A percentile compares a stretch with the other conserved stretches of the same genome.
Evolutionary conservation across 1,140 invertebrate species (phyloP).

Genomic region (Drosophila ohnishii): DNA sequence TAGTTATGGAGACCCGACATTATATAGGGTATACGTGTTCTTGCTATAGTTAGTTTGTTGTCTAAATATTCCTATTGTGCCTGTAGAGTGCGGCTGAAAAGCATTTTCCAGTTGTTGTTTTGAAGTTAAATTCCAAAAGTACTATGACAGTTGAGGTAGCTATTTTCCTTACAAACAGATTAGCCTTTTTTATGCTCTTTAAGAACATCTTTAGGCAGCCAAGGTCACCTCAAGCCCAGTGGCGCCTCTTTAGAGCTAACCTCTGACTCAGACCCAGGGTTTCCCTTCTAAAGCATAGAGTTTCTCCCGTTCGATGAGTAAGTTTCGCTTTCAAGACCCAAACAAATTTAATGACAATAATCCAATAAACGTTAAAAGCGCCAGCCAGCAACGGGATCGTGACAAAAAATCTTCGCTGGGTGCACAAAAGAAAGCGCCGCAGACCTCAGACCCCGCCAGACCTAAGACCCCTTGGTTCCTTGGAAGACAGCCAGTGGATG

Average conservation of each 20-base stretch:
- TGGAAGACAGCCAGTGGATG: slow-evolving; percentile 27
- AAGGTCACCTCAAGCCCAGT: slow-evolving; percentile 46
- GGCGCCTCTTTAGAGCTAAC: slow-evolving; percentile 52
- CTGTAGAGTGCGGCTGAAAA: background rate
- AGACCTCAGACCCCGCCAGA: slow-evolving; percentile 24
- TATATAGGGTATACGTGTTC: background rate
- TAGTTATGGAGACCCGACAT: slow-evolving; percentile 8
- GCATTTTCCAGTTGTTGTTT: slow-evolving; percentile 4
- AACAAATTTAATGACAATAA: slow-evolving; percentile 77
- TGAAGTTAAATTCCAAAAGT: slow-evolving; percentile 5
- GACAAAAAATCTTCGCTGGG: slow-evolving; percentile 68
- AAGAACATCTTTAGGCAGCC: background rate
- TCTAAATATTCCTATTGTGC: background rate
- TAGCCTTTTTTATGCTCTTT: background rate
- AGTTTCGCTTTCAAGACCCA: slow-evolving; percentile 70
- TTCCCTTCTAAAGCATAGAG: slow-evolving; percentile 10
- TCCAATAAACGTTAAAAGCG: slow-evolving; percentile 77
- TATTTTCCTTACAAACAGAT: too few species aligned
- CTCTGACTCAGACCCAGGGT: slow-evolving; percentile 56
- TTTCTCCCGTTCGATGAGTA: slow-evolving; percentile 22
- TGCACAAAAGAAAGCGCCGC: slow-evolving; percentile 75
- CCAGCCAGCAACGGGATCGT: slow-evolving; percentile 53
- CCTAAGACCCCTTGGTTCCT: slow-evolving; percentile 29
- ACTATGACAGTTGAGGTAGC: background rate
- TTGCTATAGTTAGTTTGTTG: background rate